A percentile compares a stretch with the other conserved stretches of the same genome.
phyloP scores from a whole-genome alignment of 2,888 invertebrate genomes.

The Lomographa bimaculata region DNA sequence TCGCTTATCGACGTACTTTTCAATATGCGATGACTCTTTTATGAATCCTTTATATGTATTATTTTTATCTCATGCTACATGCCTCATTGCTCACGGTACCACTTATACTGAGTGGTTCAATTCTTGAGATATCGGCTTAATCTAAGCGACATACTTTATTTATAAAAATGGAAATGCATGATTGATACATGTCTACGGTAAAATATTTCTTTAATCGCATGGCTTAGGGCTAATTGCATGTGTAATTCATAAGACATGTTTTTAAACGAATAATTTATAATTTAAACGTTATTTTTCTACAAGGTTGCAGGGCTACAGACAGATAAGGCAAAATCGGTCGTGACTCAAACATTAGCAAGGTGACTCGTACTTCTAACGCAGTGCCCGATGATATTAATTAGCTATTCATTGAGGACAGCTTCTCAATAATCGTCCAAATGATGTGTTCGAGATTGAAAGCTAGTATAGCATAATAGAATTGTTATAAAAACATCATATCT shows the following conservation, averaged over 20 bases:
- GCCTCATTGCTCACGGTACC: conserved; percentile 3
- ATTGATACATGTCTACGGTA: conserved; percentile 17
- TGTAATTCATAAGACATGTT: conserved; percentile 52
- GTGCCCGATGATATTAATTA: conserved; percentile 39
- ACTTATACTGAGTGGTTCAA: conserved; percentile 2
- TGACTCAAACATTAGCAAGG: conserved; percentile 38
- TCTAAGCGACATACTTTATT: neutral
- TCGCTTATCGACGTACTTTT: conserved; percentile 35
- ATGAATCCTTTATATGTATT: conserved; percentile 19
- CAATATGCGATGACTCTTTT: conserved; percentile 27
- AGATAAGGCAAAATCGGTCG: conserved; percentile 35
- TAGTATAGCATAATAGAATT: conserved; percentile 14
- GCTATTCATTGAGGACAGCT: conserved; percentile 39
- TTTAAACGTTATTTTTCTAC: conserved; percentile 26
- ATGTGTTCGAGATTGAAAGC: conserved; percentile 18
- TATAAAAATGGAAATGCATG: conserved; percentile 9
- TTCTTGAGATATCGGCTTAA: neutral
- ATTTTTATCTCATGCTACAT: conserved; percentile 14
- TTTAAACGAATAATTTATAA: conserved; percentile 22
- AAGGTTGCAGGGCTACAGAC: conserved; percentile 25
- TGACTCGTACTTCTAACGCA: conserved; percentile 31
- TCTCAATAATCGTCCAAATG: conserved; percentile 34
- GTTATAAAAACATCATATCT: neutral
- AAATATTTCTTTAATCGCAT: conserved; percentile 23
- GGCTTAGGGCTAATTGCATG: conserved; percentile 50